phyloP scores from a whole-genome alignment of 2,797 vertebrate species.

The Protonibea diacanthus region DNA sequence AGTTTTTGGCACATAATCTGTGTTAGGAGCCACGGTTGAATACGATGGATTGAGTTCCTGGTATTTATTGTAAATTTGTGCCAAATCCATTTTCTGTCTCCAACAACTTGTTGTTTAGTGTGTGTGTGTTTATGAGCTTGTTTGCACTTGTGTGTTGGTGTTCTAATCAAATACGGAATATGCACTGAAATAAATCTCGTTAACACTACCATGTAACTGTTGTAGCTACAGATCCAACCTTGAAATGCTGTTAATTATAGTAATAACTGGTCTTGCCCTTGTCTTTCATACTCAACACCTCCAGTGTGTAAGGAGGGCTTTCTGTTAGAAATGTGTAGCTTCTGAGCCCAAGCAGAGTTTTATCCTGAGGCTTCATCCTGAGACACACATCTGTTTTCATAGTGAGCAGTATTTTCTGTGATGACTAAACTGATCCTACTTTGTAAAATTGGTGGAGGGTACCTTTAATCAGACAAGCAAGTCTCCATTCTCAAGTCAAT shows the following conservation, averaged over 20 bases:
- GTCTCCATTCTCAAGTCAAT: too few species aligned
- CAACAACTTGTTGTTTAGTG: background rate
- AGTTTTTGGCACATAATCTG: background rate
- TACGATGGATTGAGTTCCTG: background rate
- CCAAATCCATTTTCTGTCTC: background rate
- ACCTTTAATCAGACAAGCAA: too few species aligned
- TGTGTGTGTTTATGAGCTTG: background rate
- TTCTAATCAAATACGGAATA: background rate
- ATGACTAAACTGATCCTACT: too few species aligned
- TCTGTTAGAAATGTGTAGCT: too few species aligned
- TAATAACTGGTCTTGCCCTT: background rate
- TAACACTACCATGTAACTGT: background rate
- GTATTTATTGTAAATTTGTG: background rate
- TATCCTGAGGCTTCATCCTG: too few species aligned
- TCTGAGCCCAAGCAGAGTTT: too few species aligned
- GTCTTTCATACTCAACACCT: too few species aligned
- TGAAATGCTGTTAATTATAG: background rate
- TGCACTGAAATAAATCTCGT: background rate
- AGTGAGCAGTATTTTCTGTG: too few species aligned
- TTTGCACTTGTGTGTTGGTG: background rate
- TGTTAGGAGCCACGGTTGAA: background rate
- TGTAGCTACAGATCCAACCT: background rate
- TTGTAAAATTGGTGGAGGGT: too few species aligned
- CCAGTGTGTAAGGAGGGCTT: too few species aligned
- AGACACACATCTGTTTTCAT: too few species aligned